phyloP scores from a whole-genome alignment of 2,797 vertebrate species.

The Spheniscus humboldti region DNA sequence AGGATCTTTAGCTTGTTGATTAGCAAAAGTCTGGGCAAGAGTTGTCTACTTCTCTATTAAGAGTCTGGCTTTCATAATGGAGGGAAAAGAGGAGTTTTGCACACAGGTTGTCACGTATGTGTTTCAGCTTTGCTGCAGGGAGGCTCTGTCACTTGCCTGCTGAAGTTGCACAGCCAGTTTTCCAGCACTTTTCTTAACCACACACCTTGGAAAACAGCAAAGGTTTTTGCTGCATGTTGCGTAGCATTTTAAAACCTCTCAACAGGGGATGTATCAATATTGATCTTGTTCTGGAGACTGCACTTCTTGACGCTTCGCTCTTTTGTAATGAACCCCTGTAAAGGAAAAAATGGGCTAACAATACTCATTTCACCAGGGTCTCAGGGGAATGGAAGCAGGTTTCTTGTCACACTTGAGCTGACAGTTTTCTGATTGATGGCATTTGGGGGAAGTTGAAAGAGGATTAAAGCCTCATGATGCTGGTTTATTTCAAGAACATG shows the following conservation, averaged over 20 bases:
- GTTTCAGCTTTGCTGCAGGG: neutral
- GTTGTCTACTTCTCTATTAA: fast-evolving
- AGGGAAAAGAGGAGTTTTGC: neutral
- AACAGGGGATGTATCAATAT: neutral
- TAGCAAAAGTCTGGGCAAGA: neutral
- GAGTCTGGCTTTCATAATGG: neutral
- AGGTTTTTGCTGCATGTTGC: neutral
- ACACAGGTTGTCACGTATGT: neutral
- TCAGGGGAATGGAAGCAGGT: neutral
- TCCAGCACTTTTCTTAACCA: neutral
- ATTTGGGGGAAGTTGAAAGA: conserved; percentile 30
- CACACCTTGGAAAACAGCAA: neutral
- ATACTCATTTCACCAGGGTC: neutral
- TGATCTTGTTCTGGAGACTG: neutral
- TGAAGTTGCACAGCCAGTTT: neutral
- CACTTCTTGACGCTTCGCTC: neutral
- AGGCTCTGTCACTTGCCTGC: neutral
- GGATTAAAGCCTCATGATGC: conserved; percentile 9
- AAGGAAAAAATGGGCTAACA: neutral
- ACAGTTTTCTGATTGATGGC: conserved; percentile 25
- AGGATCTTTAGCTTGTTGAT: neutral
- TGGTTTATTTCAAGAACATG: conserved; percentile 37
- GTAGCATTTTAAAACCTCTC: neutral
- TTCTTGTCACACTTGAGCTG: conserved; percentile 20
- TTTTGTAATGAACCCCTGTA: neutral